Evolutionary conservation across 2,888 invertebrate genomes (phyloP), one percentile per base, ranked within the genome.

Genomic region (Athalia circularis): DNA sequence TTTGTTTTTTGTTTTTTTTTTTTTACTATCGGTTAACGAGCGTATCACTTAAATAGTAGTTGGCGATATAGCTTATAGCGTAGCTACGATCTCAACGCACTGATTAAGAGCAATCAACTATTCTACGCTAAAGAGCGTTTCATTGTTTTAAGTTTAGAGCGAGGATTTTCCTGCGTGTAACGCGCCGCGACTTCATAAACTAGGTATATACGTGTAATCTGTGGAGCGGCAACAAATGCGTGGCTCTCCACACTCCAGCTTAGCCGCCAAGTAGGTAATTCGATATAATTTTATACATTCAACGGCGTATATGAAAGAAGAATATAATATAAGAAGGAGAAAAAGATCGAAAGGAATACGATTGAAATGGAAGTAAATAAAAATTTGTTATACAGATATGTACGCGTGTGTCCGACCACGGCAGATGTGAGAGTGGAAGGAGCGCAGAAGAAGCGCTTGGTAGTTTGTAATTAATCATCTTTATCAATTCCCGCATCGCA

Each of bases 401-500:
- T 52, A 52, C 1, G 54, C 7, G n/a, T 54, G 7, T 54, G 7
- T 54, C 29, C 29, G 29, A 29, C 29, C 29, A 29, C 29, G 29
- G 29, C 29, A 29, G 29, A 29, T 29, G 29, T 29, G 29, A 29
- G 29, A 29, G 29, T 29, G 29, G 29, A 29, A 29, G 29, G 29
- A 29, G 29, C 29, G 29, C 29, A 29, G 29, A 29, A 29, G 29
- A 29, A 29, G 29, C 29, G 29, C 29, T 29, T 29, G 29, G 29
- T 29, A 29, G 50, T 6, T 59, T 15, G 57, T 13, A 13, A 72
- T 72, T 59, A 47, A 72, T 72, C 72, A 15, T 70, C 15, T 45
- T 47, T 59, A 72, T 72, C 72, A 72, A 72, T 68, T 54, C 6
- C 43, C 54, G 43, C 8, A 54, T 68, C 68, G 68, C 68, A 68